phyloP scores from a whole-genome alignment of 37 sponge, comb jelly and placozoan species.

The Halichondria panicea region DNA sequence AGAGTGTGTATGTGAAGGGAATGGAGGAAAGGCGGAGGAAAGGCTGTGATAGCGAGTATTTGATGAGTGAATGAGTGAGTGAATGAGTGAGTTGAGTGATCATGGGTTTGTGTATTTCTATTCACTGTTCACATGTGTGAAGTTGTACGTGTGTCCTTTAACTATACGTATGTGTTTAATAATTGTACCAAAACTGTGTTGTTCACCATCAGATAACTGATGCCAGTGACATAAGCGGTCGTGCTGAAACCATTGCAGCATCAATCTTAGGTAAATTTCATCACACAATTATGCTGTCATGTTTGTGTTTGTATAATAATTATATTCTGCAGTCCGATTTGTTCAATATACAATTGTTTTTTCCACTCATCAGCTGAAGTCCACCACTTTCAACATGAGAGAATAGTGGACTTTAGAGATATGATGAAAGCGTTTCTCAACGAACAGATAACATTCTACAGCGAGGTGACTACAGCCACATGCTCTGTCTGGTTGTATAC shows the following conservation, averaged over 20 bases:
- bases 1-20: too few species aligned
- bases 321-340: neutral
- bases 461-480: constrained; percentile 73
- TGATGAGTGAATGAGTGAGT: too few species aligned
- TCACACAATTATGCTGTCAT: neutral
- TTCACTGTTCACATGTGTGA: too few species aligned
- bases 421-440: constrained; percentile 74
- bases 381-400: constrained; percentile 86
- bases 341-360: too few species aligned
- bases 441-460: constrained; percentile 85
- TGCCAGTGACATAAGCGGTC: constrained; percentile 33
- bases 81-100: too few species aligned
- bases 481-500: neutral
- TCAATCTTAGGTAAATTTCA: constrained; percentile 22
- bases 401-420: constrained; percentile 81
- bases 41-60: too few species aligned
- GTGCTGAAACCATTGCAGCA: constrained; percentile 48
- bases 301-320: neutral
- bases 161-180: neutral
- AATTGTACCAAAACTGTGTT: neutral
- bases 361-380: constrained; percentile 69
- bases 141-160: neutral
- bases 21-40: too few species aligned
- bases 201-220: constrained; percentile 48
- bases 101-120: too few species aligned